These are phyloP conservation scores for Stegodyphus mimosarum DNA, from an alignment of 1,140 invertebrate species.

Conservation along the genomic window DNA sequence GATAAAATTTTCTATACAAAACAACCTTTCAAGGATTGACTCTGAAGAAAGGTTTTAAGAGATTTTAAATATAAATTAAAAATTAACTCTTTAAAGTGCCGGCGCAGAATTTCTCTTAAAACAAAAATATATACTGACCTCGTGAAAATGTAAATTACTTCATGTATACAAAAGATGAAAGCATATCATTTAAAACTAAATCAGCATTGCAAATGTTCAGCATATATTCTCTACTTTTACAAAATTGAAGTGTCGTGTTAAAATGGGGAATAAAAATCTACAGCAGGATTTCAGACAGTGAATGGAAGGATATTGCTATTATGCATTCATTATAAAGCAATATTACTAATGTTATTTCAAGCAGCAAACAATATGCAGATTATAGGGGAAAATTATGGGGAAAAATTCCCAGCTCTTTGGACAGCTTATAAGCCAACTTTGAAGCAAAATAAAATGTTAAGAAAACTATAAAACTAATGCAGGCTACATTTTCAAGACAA, in stretches of 20 bases:
- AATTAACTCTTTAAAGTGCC: too few relatives aligned
- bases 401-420: slow-evolving; percentile 31
- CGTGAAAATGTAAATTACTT: background rate
- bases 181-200: background rate
- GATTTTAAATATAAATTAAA: too few relatives aligned
- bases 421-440: slow-evolving; percentile 35
- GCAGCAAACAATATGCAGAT: slow-evolving; percentile 56
- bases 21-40: background rate
- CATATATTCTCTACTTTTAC: background rate
- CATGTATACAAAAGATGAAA: background rate
- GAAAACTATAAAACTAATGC: background rate
- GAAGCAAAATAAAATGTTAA: background rate
- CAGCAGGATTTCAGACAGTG: slow-evolving; percentile 51
- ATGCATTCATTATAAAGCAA: slow-evolving; percentile 59
- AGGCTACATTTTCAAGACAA: background rate
- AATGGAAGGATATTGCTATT: slow-evolving; percentile 61
- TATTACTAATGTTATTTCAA: slow-evolving; percentile 51
- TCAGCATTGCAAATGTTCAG: background rate
- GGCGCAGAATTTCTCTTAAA: too few relatives aligned
- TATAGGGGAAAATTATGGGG: slow-evolving; percentile 17
- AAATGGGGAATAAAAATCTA: background rate
- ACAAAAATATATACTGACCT: background rate
- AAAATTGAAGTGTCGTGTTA: background rate
- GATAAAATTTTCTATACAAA: background rate
- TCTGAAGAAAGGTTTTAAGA: background rate